These are phyloP conservation scores for Microtus richardsoni DNA, from an alignment of 2,113 vertebrate genomes.

Conservation along the genomic window DNA sequence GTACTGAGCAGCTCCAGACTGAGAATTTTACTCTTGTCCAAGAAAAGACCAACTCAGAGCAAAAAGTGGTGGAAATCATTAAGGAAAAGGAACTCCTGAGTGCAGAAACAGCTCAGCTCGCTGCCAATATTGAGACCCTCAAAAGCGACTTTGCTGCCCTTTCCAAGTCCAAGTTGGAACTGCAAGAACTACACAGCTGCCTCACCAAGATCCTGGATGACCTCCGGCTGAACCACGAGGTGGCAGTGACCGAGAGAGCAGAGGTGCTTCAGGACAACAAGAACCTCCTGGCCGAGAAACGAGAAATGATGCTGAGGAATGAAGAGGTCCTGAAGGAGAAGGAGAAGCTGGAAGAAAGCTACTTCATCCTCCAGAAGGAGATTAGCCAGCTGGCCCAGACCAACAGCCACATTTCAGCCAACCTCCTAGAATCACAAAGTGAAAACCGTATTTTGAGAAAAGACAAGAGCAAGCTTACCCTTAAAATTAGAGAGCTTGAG, in stretches of 20 bases:
- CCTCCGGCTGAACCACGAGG: conserved; percentile 82
- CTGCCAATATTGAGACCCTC: conserved; percentile 84
- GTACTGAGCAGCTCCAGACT: conserved; percentile 81
- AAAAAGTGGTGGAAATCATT: conserved; percentile 80
- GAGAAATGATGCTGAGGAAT: conserved; percentile 72
- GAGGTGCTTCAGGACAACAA: conserved; percentile 82
- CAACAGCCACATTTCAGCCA: conserved; percentile 85
- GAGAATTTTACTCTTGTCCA: conserved; percentile 84
- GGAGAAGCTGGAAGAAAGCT: conserved; percentile 78
- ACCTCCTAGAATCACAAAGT: conserved; percentile 85
- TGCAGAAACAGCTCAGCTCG: conserved; percentile 83
- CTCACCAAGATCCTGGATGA: conserved; percentile 85
- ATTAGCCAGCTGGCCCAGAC: conserved; percentile 80
- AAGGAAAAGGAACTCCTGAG: conserved; percentile 83
- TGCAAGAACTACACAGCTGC: conserved; percentile 81
- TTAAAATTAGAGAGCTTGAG: conserved; percentile 90
- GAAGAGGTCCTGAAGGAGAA: conserved; percentile 83
- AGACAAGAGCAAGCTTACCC: conserved; percentile 89
- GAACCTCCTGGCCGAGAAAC: conserved; percentile 79
- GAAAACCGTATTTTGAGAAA: conserved; percentile 87
- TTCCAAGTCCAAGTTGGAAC: conserved; percentile 85
- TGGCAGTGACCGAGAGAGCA: conserved; percentile 77
- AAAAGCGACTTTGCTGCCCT: conserved; percentile 81
- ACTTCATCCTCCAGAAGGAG: conserved; percentile 80
- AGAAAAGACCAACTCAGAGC: conserved; percentile 85